A percentile compares a stretch with the other conserved stretches of the same genome.
These are phyloP conservation scores for Sebastes kiyomatsui DNA, from an alignment of 2,797 vertebrate genomes.

Conservation along the genomic window DNA sequence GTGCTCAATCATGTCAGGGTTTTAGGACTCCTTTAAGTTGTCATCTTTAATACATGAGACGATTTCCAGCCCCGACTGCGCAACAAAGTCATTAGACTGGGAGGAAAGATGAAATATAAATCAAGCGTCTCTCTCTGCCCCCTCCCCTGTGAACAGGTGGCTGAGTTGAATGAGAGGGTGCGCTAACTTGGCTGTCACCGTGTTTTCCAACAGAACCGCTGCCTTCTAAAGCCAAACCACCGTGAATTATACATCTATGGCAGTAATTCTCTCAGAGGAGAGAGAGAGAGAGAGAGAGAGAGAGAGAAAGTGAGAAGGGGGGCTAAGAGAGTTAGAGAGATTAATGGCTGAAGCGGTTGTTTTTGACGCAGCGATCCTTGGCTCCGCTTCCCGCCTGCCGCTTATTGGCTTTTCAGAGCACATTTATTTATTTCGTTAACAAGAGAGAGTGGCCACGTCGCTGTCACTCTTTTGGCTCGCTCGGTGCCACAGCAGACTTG, in stretches of 20 bases:
- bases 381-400: constrained; percentile 75
- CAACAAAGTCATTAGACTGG: constrained; percentile 79
- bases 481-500: constrained; percentile 69
- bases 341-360: constrained; percentile 81
- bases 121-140: constrained; percentile 75
- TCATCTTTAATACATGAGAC: constrained; percentile 81
- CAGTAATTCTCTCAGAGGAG: constrained; percentile 82
- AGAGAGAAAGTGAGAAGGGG: constrained; percentile 46
- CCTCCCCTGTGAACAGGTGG: constrained; percentile 84
- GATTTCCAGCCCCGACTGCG: constrained; percentile 60
- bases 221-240: constrained; percentile 84
- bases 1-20: constrained; percentile 72
- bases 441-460: constrained; percentile 74
- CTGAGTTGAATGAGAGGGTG: constrained; percentile 82
- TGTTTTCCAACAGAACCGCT: constrained; percentile 84
- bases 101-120: constrained; percentile 83
- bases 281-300: constrained; percentile 60
- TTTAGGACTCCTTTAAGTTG: constrained; percentile 79
- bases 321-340: constrained; percentile 76
- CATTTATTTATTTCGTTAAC: constrained; percentile 85
- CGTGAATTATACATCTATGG: constrained; percentile 86
- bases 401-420: constrained; percentile 84
- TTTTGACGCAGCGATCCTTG: constrained; percentile 81
- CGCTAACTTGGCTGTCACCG: constrained; percentile 83
- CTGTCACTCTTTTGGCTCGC: constrained; percentile 80